Base-by-base conservation (phyloP, 2,113 vertebrate species). In the Apeltes quadracus region DNA sequence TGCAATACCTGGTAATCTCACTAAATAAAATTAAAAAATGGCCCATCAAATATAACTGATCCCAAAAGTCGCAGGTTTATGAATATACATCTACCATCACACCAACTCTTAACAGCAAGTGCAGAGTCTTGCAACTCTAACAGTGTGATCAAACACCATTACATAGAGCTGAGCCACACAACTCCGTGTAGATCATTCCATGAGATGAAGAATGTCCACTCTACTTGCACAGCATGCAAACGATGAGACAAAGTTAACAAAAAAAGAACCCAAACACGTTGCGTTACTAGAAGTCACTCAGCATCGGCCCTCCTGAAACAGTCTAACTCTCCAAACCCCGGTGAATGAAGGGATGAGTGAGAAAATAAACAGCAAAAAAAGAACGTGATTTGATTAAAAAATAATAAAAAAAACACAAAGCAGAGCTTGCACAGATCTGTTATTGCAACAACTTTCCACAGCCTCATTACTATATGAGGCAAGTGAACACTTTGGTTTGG, bases 311-410 rank as follows among this genome's bases (percentile, higher is more conserved):
- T 36, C 66, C 65, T 81, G 78, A 25, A 78, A 78, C 11, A 61
- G 14, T 39, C 50, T 54, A 67, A 32, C 29, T 18, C 38, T 68
- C 43, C 63, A 71, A 51, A 78, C 32, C 22, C 82, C 5, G 57
- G 63, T 69, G 70, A 84, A 81, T 78, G 85, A 65, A 78, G 76
- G 76, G 72, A 84, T 80, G 63, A 72, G 72, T 89, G 87, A 71
- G 48, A 75, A 69, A 81, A 72, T 10, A 76, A 77, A 38, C 22
- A 22, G 20, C 32, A 68, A 43, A 46, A 43, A 69, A 69, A 62
- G 7, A 73, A 54, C 44, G 34, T 32, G 46, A 77, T 16, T 51
- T 44, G 64, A 78, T 54, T 72, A 69, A 76, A 78, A 54, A 72
- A 16, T 44, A 61, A 78, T 54, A 74, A 69, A 76, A 78, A 54